Conservation (phyloP, 2,888 invertebrate genomes). For the Corbicula japonica region DNA sequence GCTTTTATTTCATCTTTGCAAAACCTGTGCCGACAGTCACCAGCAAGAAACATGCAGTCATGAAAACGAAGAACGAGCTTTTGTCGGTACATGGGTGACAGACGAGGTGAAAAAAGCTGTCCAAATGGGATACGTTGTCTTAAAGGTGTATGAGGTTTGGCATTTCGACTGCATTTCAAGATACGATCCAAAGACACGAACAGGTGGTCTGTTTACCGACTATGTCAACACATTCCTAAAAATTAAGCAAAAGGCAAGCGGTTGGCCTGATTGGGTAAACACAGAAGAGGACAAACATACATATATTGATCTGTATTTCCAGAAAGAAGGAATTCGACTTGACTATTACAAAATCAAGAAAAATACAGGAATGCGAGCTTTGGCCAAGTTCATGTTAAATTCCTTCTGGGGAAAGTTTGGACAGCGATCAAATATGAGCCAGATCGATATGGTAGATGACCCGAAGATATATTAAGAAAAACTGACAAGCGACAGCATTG, state of each 20-base stretch:
- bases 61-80: conserved; percentile 23
- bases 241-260: conserved; percentile 72
- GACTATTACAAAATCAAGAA: conserved; percentile 34
- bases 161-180: conserved; percentile 43
- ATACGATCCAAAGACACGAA: conserved; percentile 48
- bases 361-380: conserved; percentile 39
- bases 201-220: conserved; percentile 55
- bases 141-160: conserved; percentile 45
- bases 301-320: conserved; percentile 65
- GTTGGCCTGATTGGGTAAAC: conserved; percentile 66
- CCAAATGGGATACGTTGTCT: conserved; percentile 43
- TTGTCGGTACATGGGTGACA: conserved; percentile 49
- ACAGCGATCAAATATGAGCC: conserved; percentile 13
- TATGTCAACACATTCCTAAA: background rate
- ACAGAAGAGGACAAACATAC: conserved; percentile 59
- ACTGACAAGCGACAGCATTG: background rate
- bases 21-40: conserved; percentile 51
- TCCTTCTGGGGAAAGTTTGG: conserved; percentile 29
- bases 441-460: conserved; percentile 5
- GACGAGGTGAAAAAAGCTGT: conserved; percentile 58
- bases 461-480: background rate
- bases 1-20: conserved; percentile 84
- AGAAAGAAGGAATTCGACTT: conserved; percentile 39
- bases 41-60: conserved; percentile 33
- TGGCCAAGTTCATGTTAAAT: conserved; percentile 39